These are phyloP conservation scores for Cantharis nigra DNA, from an alignment of 2,888 invertebrate species.

Conservation along the genomic window DNA sequence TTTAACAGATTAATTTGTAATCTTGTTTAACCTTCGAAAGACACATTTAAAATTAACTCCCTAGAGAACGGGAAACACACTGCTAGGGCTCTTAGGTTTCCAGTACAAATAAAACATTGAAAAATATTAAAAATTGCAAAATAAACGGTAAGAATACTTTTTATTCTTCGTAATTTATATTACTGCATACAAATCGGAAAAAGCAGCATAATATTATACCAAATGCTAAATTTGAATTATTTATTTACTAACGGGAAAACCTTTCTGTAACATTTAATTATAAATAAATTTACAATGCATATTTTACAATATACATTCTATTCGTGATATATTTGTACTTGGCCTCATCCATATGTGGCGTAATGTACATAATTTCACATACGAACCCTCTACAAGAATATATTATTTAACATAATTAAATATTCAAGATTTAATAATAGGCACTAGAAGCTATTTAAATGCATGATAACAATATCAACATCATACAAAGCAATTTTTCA, in stretches of 20 bases:
- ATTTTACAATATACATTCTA: background rate
- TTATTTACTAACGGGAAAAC: background rate
- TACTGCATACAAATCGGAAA: too few relatives aligned
- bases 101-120: too few relatives aligned
- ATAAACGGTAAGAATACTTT: background rate
- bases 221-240: too few relatives aligned
- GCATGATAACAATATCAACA: too few relatives aligned
- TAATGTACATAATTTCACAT: background rate
- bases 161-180: too few relatives aligned
- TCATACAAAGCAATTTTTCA: too few relatives aligned
- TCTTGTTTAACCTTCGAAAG: background rate
- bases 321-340: background rate
- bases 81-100: too few relatives aligned
- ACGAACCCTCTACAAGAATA: background rate
- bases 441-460: too few relatives aligned
- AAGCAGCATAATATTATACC: too few relatives aligned
- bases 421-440: background rate
- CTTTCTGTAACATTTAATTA: background rate
- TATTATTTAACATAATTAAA: background rate
- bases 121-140: too few relatives aligned
- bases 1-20: background rate
- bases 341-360: too few relatives aligned
- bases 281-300: background rate
- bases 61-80: background rate
- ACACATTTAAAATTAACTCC: background rate